Base-by-base conservation (phyloP, 2,113 vertebrate species). In the Chamaetylas fuelleborni region DNA sequence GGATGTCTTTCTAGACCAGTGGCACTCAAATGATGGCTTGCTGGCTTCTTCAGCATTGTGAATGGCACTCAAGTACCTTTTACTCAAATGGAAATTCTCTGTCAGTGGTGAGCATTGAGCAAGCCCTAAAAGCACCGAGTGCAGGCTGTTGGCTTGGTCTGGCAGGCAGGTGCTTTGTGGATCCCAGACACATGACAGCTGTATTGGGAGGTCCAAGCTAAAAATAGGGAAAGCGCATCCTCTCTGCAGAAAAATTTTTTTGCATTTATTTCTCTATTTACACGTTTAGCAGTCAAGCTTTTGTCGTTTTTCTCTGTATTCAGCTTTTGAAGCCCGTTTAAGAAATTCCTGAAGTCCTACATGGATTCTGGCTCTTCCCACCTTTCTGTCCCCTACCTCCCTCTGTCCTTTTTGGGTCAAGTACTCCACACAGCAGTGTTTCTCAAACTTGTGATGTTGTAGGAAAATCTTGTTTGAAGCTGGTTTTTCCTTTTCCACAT, bases 51-150 rank as follows among this genome's bases (percentile, higher is more conserved):
- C 70, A 54, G 6, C 15, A 0, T 43, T 26, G 2, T 1, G 3
- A 80, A 57, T 65, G 79, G 28, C 25, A 5, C 50, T 93, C 24
- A 34, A 9, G 42, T 19, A 3, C 51, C 60, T 71, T 25, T 67
- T n/a, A 19, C 60, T 81, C 38, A 66, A 54, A 76, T 53, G 53
- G 77, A 78, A 47, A 13, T 43, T 61, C 36, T 71, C 10, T 22
- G 17, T 61, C 2, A 3, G 62, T 17, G 64, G 10, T 28, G 61
- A 76, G 58, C 62, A 3, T 2, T 56, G 45, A 77, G 66, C 25
- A 34, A 81, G 48, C 48, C 33, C 33, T 19, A 3, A 33, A 28
- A 83, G 45, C 38, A 3, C 11, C 0, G 3, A 25, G 43, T 3
- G 2, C 40, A 53, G 77, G 76, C 64, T 54, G 7, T 36, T 81